phyloP scores from a whole-genome alignment of 2,797 vertebrate genomes.

The Sebastes iracundus region DNA sequence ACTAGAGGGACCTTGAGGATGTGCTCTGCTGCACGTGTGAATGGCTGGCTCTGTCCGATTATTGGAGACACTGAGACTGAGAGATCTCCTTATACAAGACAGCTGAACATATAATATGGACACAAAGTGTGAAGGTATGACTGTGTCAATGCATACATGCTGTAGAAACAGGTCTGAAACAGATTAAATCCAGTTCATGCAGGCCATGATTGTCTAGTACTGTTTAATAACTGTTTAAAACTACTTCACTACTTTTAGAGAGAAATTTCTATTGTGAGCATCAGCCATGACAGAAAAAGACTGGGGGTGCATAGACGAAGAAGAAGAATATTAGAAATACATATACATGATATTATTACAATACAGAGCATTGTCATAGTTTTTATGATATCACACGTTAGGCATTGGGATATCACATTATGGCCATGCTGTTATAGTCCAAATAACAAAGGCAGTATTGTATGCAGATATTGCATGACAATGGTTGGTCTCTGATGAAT shows the following conservation, averaged over 20 bases:
- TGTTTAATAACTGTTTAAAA: constrained; percentile 13
- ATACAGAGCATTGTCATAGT: background rate
- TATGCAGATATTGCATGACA: constrained; percentile 7
- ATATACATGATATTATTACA: background rate
- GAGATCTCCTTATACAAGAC: background rate
- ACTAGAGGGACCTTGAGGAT: background rate
- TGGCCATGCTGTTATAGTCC: background rate
- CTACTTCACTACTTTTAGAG: background rate
- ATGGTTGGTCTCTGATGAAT: constrained; percentile 10
- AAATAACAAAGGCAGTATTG: constrained; percentile 17
- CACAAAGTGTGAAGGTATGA: background rate
- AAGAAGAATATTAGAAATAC: background rate
- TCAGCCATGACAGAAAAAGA: background rate
- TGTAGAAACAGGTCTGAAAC: background rate
- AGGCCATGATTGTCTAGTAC: background rate
- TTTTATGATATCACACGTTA: constrained; percentile 3
- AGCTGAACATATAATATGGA: background rate
- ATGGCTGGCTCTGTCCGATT: background rate
- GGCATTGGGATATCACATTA: constrained; percentile 4
- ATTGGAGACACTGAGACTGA: background rate
- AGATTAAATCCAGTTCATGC: background rate
- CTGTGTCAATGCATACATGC: background rate
- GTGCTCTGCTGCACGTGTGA: background rate
- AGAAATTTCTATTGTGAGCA: background rate
- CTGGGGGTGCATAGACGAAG: background rate